A percentile compares a stretch with the other conserved stretches of the same genome.
phyloP scores from a whole-genome alignment of 2,797 vertebrate species.

The Chaenodraco wilsoni region DNA sequence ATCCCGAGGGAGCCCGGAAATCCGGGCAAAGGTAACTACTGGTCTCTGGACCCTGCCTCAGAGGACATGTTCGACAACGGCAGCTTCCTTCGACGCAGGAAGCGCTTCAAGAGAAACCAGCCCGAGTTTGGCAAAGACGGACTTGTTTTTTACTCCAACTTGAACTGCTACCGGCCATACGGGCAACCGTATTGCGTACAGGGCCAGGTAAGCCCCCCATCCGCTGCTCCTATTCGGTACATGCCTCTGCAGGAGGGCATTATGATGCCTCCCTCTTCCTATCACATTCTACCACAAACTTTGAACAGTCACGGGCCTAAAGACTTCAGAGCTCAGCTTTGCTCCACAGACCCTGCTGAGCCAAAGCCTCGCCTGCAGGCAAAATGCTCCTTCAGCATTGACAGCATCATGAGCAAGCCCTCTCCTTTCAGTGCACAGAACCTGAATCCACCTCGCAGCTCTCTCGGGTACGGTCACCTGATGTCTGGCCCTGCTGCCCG shows the following conservation, averaged over 20 bases:
- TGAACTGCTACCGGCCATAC: constrained; percentile 74
- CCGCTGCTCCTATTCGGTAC: constrained; percentile 69
- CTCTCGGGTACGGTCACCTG: constrained; percentile 71
- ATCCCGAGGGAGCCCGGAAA: constrained; percentile 90
- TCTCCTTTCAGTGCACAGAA: constrained; percentile 14
- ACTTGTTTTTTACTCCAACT: constrained; percentile 74
- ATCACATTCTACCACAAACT: constrained; percentile 69
- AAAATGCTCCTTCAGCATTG: constrained; percentile 89
- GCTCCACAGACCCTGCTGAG: constrained; percentile 25
- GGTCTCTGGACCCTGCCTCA: constrained; percentile 92
- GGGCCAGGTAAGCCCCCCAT: constrained; percentile 66
- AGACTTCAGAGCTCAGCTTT: constrained; percentile 62
- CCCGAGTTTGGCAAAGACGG: constrained; percentile 76
- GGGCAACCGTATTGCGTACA: constrained; percentile 76
- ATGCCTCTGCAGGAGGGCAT: constrained; percentile 69
- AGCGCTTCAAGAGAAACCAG: constrained; percentile 89
- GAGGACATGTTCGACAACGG: constrained; percentile 95
- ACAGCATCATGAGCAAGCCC: constrained; percentile 87
- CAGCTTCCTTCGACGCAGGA: constrained; percentile 91
- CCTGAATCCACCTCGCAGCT: constrained; percentile 16
- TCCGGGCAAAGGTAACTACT: constrained; percentile 92
- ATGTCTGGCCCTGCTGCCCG: constrained; percentile 70
- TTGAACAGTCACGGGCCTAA: constrained; percentile 53
- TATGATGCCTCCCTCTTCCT: constrained; percentile 60
- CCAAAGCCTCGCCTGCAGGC: constrained; percentile 56